These are phyloP conservation scores for Larimichthys polyactis DNA, from an alignment of 2,113 vertebrate genomes.

Conservation along the genomic window DNA sequence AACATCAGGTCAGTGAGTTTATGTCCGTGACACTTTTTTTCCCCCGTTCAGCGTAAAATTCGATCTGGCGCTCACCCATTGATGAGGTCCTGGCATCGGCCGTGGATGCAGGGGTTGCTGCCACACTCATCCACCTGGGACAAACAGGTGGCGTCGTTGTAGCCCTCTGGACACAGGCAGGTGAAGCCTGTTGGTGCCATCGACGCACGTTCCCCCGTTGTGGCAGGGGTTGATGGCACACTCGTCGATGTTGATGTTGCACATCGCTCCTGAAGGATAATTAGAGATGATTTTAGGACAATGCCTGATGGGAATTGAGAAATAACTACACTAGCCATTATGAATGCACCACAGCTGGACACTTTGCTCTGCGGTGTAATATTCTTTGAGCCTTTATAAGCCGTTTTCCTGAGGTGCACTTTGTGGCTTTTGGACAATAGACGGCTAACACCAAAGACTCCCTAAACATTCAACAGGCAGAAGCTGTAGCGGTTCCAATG, in stretches of 20 bases:
- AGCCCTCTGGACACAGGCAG: constrained; percentile 93
- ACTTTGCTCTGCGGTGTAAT: constrained; percentile 20
- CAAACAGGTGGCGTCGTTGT: constrained; percentile 91
- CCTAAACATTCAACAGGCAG: constrained; percentile 53
- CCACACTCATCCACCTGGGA: constrained; percentile 94
- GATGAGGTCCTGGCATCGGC: constrained; percentile 90
- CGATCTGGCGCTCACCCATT: constrained; percentile 86
- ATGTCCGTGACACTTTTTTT: not conserved
- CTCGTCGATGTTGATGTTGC: constrained; percentile 93
- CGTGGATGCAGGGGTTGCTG: constrained; percentile 95
- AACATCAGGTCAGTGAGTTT: not conserved
- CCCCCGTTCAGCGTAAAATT: not conserved
- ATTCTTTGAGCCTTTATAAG: constrained; percentile 55
- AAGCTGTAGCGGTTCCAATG: constrained; percentile 51
- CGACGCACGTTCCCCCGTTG: constrained; percentile 93
- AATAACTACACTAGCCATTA: constrained; percentile 28
- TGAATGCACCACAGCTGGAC: constrained; percentile 34
- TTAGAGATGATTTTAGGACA: not conserved
- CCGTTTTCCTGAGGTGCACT: constrained; percentile 44
- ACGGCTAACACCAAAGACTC: constrained; percentile 35
- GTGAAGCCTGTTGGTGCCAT: constrained; percentile 90
- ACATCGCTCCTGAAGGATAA: constrained; percentile 88
- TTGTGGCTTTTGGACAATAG: constrained; percentile 54
- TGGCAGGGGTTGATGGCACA: constrained; percentile 91
- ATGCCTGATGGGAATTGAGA: constrained; percentile 1